Base-by-base conservation (phyloP, 2,113 vertebrate genomes). In the Thryonomys swinderianus region DNA sequence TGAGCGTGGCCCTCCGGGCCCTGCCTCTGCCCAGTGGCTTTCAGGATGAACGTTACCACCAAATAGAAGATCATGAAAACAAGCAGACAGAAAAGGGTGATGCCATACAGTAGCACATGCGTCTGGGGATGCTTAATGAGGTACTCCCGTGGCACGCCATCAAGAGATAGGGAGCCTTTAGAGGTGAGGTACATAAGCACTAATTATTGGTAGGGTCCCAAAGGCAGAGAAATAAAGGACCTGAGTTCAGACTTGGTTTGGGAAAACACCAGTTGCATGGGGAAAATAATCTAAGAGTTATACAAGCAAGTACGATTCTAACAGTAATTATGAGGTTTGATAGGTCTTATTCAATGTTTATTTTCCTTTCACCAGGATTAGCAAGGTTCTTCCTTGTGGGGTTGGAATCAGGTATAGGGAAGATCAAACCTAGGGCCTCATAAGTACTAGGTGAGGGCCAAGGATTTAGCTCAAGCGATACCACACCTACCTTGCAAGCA, bases 331-430 rank as follows among this genome's bases (percentile, higher is more conserved):
- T 48, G 37, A 88, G 51, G 30, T 32, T 76, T 84, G 5, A 61
- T 88, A 91, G 21, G 14, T 94, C 69, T 96, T 66, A 62, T 40
- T 67, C 55, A 48, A 27, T 73, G 12, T 71, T 88, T 93, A 93
- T 64, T 95, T 90, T 87, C 23, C 34, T 83, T 69, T 42, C 64
- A 67, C 18, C 25, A 61, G 42, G 25, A 73, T 85, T 66, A 91
- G 48, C 64, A 88, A 67, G 17, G 10, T 12, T 90, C 74, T 76
- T 57, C 1, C 20, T 34, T 51, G 12, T 91, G 51, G 6, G 5
- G 30, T 4, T 45, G 37, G 1, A 27, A 16, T 30, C 14, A 20
- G 48, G 3, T 34, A 32, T 78, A 20, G 8, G 53, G 30, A 78
- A 21, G 32, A 78, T 78, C 74, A 34, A 78, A 21, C 30, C 17